Evolutionary conservation across 2,113 vertebrate species (phyloP).

Genomic region (Plecotus auritus): DNA sequence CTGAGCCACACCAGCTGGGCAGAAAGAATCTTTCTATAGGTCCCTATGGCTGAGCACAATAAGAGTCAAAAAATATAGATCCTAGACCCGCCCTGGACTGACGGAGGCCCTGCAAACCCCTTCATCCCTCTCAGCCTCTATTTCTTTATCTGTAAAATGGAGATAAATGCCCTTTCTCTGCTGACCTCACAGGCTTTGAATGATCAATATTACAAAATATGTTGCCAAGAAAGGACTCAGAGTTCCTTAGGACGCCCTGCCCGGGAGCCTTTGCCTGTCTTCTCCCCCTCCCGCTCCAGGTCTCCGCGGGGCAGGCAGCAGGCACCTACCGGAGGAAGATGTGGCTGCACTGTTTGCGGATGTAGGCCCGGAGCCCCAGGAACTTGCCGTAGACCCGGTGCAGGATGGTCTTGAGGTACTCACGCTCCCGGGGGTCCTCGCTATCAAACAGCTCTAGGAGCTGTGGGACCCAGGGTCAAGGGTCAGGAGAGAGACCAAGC

Average conservation of each 20-base stretch:
- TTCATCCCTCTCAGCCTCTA: background rate
- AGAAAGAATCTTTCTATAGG: background rate
- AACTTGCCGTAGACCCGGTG: constrained; percentile 95
- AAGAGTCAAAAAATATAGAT: background rate
- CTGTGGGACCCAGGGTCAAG: constrained; percentile 69
- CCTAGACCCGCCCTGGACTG: background rate
- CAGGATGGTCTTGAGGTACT: constrained; percentile 95
- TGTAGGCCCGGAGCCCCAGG: constrained; percentile 92
- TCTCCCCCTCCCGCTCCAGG: background rate
- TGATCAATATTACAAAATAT: background rate
- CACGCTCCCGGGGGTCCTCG: constrained; percentile 92
- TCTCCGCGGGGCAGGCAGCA: background rate
- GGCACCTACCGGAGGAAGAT: constrained; percentile 91
- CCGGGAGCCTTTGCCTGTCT: background rate
- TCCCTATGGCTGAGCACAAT: background rate
- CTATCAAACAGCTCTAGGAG: constrained; percentile 93
- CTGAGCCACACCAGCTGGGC: too few relatives aligned
- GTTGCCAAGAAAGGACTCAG: background rate
- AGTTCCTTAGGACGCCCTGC: background rate
- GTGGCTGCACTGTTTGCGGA: constrained; percentile 95
- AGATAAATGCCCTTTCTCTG: background rate
- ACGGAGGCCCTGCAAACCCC: background rate
- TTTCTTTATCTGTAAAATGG: background rate
- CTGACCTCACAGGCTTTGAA: background rate
- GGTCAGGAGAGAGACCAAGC: background rate